These are phyloP conservation scores for Erethizon dorsatum DNA, from an alignment of 2,797 vertebrate species.

Conservation along the genomic window DNA sequence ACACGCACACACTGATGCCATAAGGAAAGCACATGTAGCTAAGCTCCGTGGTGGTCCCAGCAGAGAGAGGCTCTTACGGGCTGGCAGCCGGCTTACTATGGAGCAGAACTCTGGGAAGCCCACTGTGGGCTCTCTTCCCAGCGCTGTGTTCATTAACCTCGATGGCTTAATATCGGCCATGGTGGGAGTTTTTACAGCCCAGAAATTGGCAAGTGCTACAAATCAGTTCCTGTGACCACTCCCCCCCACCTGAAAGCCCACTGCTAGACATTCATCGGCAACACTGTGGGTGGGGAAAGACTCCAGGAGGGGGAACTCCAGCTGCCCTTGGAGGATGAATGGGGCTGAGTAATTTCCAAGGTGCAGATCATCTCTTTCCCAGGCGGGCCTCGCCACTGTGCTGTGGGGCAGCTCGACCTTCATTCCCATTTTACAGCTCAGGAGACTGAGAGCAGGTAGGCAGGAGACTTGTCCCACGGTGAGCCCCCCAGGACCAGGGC, in stretches of 20 bases:
- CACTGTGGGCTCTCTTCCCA: fast-evolving
- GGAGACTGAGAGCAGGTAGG: not conserved
- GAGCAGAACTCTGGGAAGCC: fast-evolving
- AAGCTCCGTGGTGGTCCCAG: fast-evolving
- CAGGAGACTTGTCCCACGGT: not conserved
- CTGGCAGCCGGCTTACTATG: not conserved
- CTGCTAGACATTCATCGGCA: not conserved
- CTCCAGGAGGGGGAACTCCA: fast-evolving
- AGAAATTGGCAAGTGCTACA: not conserved
- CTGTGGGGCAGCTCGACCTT: not conserved
- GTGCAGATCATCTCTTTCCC: not conserved
- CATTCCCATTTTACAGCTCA: not conserved
- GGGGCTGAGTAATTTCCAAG: not conserved
- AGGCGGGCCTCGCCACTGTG: not conserved
- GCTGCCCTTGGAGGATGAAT: not conserved
- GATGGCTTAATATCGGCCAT: fast-evolving
- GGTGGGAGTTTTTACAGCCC: not conserved
- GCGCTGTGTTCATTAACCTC: not conserved
- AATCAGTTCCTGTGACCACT: not conserved
- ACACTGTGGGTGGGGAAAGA: not conserved
- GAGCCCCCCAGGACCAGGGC: not conserved
- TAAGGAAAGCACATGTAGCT: not conserved
- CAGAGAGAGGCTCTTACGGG: not conserved
- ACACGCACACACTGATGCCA: fast-evolving
- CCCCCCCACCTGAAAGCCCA: not conserved